A percentile compares a stretch with the other conserved stretches of the same genome.
Evolutionary conservation across 1,140 invertebrate genomes (phyloP).

Genomic region (Hesperophylax magnus): DNA sequence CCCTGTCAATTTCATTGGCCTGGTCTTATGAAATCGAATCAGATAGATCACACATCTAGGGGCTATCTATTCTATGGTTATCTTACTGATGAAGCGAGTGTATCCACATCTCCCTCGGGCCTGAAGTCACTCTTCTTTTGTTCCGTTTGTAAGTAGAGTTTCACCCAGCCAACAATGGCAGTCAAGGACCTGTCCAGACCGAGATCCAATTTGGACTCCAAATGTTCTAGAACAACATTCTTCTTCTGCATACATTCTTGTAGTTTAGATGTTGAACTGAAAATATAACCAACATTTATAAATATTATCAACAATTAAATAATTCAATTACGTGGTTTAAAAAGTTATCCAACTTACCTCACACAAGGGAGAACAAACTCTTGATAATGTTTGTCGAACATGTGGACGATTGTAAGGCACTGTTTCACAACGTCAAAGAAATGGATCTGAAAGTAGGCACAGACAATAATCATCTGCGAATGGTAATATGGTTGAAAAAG

Average conservation of each 20-base stretch:
- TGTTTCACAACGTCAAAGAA: slow-evolving; percentile 96
- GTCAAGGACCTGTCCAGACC: slow-evolving; percentile 91
- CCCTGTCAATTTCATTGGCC: too few species aligned
- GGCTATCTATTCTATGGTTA: neutral
- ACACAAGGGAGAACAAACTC: slow-evolving; percentile 92
- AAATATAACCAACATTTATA: slow-evolving; percentile 52
- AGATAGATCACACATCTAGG: too few species aligned
- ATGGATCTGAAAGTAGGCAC: slow-evolving; percentile 77
- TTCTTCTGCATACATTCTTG: slow-evolving; percentile 91
- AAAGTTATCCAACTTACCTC: slow-evolving; percentile 72
- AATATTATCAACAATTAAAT: neutral
- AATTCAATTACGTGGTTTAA: neutral
- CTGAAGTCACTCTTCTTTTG: slow-evolving; percentile 98
- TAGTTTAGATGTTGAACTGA: slow-evolving; percentile 89
- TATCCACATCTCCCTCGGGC: slow-evolving; percentile 89
- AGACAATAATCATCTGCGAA: too few species aligned
- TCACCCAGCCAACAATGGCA: slow-evolving; percentile 93
- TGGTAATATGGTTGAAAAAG: too few species aligned
- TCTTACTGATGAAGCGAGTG: slow-evolving; percentile 78
- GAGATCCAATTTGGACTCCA: slow-evolving; percentile 92
- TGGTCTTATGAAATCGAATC: too few species aligned
- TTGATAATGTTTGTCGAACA: slow-evolving; percentile 95
- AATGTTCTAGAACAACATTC: slow-evolving; percentile 86
- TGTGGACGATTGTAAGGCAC: slow-evolving; percentile 95
- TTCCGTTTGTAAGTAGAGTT: slow-evolving; percentile 90